Base-by-base conservation (phyloP, 2,888 invertebrate species). In the Tipula unca region DNA sequence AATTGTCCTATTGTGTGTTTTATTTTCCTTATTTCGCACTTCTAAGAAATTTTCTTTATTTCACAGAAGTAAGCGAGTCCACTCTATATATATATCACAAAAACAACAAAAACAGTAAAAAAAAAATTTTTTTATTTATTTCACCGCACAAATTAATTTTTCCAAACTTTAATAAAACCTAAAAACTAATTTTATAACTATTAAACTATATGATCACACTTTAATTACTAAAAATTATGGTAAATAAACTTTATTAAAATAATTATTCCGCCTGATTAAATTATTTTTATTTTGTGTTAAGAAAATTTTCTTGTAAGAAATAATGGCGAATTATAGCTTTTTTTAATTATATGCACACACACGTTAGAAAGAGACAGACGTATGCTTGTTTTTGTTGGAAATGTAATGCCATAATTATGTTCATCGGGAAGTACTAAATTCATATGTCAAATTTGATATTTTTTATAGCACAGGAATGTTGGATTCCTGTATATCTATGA, bases 281-380 rank as follows among this genome's bases (percentile, higher is more conserved):
- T 4, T 83, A 32, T 14, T 83, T 17, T 17, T n/a, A 83, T 83
- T 32, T 29, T 32, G 35, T 83, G 32, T 83, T 83, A 83, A 83
- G 83, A 83, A 83, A 83, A 83, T 83, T 83, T 83, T 83, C 83
- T 83, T 83, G 83, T 83, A 83, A 83, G 83, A 83, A 83, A 83
- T 83, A 83, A 83, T 83, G 83, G 83, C 83, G 83, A 83, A 83
- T 32, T 83, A 83, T 35, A 83, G 83, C 83, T 83, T 83, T 32
- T 83, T 83, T 35, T 29, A 32, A 83, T 83, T n/a, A n/a, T n/a
- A n/a, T 83, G n/a, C 69, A 25, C 25, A 25, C 69, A 69, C 69
- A 69, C 2, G 25, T 69, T 25, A 20, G 69, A 69, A 69, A 20
- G 69, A 69, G 69, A 25, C 1, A 10, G 25, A 10, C 25, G 25